phyloP scores from a whole-genome alignment of 2,113 vertebrate species.

The Phyllostomus hastatus region DNA sequence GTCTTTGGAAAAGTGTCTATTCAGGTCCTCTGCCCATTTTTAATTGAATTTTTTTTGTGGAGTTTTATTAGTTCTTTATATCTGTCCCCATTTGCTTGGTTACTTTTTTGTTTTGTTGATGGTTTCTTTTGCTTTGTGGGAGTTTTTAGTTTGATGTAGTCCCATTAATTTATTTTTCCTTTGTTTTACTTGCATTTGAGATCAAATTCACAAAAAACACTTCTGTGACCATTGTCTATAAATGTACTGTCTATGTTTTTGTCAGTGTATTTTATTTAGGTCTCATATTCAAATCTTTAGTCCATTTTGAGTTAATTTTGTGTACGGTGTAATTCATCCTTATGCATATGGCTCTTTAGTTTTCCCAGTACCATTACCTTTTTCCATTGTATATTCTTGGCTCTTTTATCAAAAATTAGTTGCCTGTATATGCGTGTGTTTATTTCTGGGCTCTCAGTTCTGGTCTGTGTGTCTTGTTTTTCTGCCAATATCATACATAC shows the following conservation, averaged over 20 bases:
- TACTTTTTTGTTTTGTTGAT: neutral
- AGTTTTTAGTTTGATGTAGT: neutral
- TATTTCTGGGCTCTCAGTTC: neutral
- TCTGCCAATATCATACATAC: neutral
- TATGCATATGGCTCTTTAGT: neutral
- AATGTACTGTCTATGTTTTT: neutral
- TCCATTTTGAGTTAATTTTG: neutral
- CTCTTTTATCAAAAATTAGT: neutral
- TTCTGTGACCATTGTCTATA: neutral
- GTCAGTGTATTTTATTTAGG: neutral
- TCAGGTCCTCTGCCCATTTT: neutral
- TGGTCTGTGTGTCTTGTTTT: neutral
- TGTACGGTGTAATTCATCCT: neutral
- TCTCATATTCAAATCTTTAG: neutral
- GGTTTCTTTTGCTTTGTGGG: neutral
- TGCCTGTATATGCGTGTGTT: neutral
- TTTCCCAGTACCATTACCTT: neutral
- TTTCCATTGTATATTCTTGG: neutral
- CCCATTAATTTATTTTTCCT: neutral
- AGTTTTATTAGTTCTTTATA: neutral
- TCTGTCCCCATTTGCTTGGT: neutral
- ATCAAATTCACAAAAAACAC: neutral
- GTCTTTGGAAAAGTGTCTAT: neutral
- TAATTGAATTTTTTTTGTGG: neutral
- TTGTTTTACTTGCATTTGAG: neutral